Base-by-base conservation (phyloP, 2,113 vertebrate genomes). In the Epinephelus cyanopodus region DNA sequence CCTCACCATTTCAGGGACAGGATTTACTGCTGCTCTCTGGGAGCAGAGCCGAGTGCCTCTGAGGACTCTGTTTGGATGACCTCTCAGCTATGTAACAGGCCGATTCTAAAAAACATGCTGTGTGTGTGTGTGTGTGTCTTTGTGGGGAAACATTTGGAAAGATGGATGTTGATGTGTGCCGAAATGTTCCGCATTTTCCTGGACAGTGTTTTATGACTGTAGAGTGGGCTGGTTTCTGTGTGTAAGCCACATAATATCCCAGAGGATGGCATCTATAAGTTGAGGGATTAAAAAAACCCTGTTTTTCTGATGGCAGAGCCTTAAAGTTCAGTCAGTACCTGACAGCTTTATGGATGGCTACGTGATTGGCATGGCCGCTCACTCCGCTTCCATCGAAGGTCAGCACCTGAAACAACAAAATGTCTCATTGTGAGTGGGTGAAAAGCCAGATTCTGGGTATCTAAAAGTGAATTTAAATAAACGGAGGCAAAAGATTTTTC, bases 331-430 rank as follows among this genome's bases (percentile, higher is more conserved):
- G 63, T 50, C 47, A 18, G 4, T 97, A 99, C 98, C 98, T 98
- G 91, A 97, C 57, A 8, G 97, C 95, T 6, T 88, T 56, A 80
- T 97, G 87, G 64, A 99, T 92, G 63, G 97, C 95, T 14, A 91
- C 58, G 80, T 99, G 98, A 92, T 99, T 99, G 77, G 93, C 90
- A 66, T 99, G 98, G 42, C 97, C 95, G 4, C 98, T 99, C 81
- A 99, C 96, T 83, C 98, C 98, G 58, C 92, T 91, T 0, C 91
- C 96, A 83, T 99, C 98, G 47, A 99, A 99, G 25, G 97, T 99
- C 92, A 99, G 93, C 92, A 99, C 97, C 98, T 99, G 95, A 68
- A 94, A 81, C 70, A 87, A 91, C 78, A 93, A 74, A 91, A 85
- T 10, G 67, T 64, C 19, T 74, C 60, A 83, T 2, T 68, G 54